phyloP scores from a whole-genome alignment of 2,797 vertebrate species.

The Gobio occitaniae region DNA sequence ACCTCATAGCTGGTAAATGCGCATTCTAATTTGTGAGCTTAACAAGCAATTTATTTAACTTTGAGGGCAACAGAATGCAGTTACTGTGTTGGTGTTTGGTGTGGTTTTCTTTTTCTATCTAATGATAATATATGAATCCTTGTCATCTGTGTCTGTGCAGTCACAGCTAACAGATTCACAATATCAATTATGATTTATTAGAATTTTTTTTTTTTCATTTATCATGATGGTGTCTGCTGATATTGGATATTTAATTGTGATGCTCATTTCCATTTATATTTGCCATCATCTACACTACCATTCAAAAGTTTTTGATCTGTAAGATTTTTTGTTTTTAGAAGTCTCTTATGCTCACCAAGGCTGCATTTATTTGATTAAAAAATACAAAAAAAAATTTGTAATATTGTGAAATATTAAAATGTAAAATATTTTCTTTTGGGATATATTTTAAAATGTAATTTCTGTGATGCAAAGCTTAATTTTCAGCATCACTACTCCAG shows the following conservation, averaged over 20 bases:
- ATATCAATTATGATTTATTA: neutral
- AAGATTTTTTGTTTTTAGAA: too few species aligned
- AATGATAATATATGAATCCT: neutral
- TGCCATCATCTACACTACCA: neutral
- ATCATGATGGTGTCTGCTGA: neutral
- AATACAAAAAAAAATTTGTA: too few species aligned
- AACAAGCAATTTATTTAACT: neutral
- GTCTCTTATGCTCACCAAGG: too few species aligned
- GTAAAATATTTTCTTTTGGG: too few species aligned
- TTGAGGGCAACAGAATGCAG: conserved; percentile 49
- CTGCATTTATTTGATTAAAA: too few species aligned
- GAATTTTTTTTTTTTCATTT: neutral
- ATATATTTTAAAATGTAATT: too few species aligned
- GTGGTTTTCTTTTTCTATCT: neutral
- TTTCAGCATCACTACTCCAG: too few species aligned
- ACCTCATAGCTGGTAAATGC: neutral
- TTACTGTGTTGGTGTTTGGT: neutral
- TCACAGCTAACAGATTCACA: neutral
- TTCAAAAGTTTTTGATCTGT: too few species aligned
- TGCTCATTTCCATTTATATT: neutral
- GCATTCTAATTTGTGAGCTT: neutral
- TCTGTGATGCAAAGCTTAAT: too few species aligned
- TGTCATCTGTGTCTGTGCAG: neutral
- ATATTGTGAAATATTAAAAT: too few species aligned
- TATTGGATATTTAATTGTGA: neutral